Evolutionary conservation across 2,113 vertebrate genomes (phyloP).

Genomic region (Tragelaphus scriptus): DNA sequence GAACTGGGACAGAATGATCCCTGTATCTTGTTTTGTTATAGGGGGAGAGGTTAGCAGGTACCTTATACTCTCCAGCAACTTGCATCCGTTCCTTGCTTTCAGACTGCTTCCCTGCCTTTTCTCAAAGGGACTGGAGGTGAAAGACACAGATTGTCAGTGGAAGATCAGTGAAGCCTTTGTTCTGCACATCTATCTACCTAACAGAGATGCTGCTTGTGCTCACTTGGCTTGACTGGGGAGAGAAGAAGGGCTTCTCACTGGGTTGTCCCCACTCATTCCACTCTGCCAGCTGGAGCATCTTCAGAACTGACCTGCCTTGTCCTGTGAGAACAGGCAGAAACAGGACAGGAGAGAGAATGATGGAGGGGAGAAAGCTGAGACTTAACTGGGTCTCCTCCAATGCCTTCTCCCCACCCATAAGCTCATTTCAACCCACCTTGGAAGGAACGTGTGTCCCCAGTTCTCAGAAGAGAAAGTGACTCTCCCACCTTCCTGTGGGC

Average conservation of each 20-base stretch:
- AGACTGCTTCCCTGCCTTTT: background rate
- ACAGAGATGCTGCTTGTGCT: background rate
- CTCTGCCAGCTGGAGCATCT: background rate
- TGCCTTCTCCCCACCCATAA: background rate
- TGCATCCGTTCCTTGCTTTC: background rate
- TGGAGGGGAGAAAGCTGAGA: background rate
- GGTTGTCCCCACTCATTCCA: background rate
- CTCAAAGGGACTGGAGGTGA: background rate
- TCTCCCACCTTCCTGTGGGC: rapidly evolving
- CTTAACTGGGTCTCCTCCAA: background rate
- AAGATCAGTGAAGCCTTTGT: background rate
- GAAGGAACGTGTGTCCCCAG: background rate
- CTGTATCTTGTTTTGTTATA: background rate
- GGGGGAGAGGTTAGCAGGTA: too few species aligned
- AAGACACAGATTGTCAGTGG: background rate
- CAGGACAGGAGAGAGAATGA: background rate
- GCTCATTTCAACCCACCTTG: background rate
- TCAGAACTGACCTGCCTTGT: background rate
- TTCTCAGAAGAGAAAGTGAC: background rate
- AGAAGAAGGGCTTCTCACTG: background rate
- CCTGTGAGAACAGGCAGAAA: background rate
- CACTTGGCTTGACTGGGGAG: background rate
- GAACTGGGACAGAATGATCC: rapidly evolving
- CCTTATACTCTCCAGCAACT: background rate
- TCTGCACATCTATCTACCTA: background rate